Percentiles rank a stretch among this genome's conserved stretches.
Conservation (phyloP, 2,888 invertebrate genomes). For the Ischnura elegans region DNA sequence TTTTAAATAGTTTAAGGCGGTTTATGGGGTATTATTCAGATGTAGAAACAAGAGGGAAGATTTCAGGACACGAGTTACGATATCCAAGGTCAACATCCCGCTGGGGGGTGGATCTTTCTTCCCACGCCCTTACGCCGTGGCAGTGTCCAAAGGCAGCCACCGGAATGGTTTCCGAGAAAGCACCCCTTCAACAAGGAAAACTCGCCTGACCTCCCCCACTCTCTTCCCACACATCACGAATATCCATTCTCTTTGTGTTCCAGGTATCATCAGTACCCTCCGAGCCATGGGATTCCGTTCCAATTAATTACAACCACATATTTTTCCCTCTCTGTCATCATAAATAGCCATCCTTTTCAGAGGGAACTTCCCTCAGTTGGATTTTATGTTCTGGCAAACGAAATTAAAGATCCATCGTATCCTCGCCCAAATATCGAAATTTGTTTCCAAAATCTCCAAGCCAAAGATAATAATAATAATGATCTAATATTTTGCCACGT, state of each 20-base stretch:
- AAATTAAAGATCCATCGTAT: too few relatives aligned
- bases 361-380: too few relatives aligned
- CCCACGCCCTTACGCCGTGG: neutral
- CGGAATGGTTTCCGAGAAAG: neutral
- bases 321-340: neutral
- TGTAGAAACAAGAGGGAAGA: too few relatives aligned
- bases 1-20: too few relatives aligned
- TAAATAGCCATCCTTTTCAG: too few relatives aligned
- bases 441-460: too few relatives aligned
- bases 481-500: too few relatives aligned
- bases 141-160: neutral
- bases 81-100: neutral
- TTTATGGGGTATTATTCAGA: too few relatives aligned
- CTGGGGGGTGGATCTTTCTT: neutral
- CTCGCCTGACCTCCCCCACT: neutral
- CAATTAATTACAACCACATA: neutral
- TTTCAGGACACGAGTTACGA: neutral
- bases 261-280: neutral
- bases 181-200: neutral
- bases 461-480: too few relatives aligned
- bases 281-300: neutral
- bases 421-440: too few relatives aligned
- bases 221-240: neutral
- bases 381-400: too few relatives aligned
- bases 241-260: neutral